Evolutionary conservation across 2,797 vertebrate species (phyloP).

Genomic region (Sebastes hubbsi): DNA sequence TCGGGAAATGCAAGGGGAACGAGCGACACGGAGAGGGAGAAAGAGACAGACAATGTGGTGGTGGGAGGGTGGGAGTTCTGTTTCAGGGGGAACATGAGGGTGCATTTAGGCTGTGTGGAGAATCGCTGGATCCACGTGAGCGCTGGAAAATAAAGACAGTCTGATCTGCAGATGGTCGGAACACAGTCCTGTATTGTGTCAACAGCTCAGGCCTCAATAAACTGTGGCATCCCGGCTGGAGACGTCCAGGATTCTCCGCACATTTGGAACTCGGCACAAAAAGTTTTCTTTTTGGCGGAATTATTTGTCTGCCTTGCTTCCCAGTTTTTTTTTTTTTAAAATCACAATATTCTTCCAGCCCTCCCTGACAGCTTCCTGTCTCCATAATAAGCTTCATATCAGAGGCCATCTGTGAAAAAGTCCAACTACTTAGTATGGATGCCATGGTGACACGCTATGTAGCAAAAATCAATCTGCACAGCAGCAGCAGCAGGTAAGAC

Average conservation of each 20-base stretch:
- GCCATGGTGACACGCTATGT: conserved; percentile 25
- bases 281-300: neutral
- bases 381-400: neutral
- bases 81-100: conserved; percentile 49
- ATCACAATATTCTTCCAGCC: neutral
- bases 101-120: conserved; percentile 57
- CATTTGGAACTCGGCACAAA: conserved; percentile 22
- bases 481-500: conserved; percentile 20
- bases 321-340: neutral
- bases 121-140: conserved; percentile 49
- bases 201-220: conserved; percentile 54
- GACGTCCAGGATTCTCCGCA: conserved; percentile 14
- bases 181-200: conserved; percentile 52
- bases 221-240: conserved; percentile 44
- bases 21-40: conserved; percentile 4
- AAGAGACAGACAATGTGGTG: conserved; percentile 15
- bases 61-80: neutral
- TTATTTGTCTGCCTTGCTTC: neutral
- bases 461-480: conserved; percentile 23
- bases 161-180: conserved; percentile 57
- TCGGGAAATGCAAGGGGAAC: conserved; percentile 30
- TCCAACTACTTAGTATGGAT: conserved; percentile 34
- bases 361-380: neutral
- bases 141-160: conserved; percentile 45
- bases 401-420: conserved; percentile 31